These are phyloP conservation scores for Chaetodon trifascialis DNA, from an alignment of 2,113 vertebrate species.

Conservation along the genomic window DNA sequence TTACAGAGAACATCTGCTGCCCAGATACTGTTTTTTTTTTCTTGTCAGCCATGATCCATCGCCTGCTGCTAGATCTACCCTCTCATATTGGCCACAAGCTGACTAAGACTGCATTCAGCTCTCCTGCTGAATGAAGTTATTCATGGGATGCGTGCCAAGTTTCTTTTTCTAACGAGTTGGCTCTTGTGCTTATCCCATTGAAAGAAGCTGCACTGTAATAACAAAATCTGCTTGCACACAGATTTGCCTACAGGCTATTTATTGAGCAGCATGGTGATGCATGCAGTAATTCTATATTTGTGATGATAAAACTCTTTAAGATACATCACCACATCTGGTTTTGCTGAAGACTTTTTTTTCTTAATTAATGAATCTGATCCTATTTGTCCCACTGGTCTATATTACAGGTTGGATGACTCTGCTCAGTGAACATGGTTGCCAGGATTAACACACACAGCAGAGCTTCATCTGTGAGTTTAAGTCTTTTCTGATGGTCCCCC, in stretches of 20 bases:
- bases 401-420: not conserved
- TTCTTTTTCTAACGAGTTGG: conserved; percentile 45
- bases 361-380: not conserved
- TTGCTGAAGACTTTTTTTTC: not conserved
- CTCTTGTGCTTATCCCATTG: not conserved
- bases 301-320: conserved; percentile 6
- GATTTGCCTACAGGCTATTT: conserved; percentile 14
- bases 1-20: conserved; percentile 1
- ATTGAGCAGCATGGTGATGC: not conserved
- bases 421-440: not conserved
- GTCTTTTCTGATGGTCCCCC: not conserved
- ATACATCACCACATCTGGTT: not conserved
- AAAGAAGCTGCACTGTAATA: conserved; percentile 32
- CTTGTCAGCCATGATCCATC: conserved; percentile 11
- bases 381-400: not conserved
- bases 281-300: not conserved
- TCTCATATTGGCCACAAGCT: conserved; percentile 12
- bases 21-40: conserved; percentile 8
- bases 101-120: conserved; percentile 25
- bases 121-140: conserved; percentile 34
- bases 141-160: conserved; percentile 19
- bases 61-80: conserved; percentile 47
- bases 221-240: conserved; percentile 15
- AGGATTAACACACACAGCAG: not conserved
- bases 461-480: not conserved